Conservation (phyloP, 1,140 invertebrate genomes). For the Popillia japonica region DNA sequence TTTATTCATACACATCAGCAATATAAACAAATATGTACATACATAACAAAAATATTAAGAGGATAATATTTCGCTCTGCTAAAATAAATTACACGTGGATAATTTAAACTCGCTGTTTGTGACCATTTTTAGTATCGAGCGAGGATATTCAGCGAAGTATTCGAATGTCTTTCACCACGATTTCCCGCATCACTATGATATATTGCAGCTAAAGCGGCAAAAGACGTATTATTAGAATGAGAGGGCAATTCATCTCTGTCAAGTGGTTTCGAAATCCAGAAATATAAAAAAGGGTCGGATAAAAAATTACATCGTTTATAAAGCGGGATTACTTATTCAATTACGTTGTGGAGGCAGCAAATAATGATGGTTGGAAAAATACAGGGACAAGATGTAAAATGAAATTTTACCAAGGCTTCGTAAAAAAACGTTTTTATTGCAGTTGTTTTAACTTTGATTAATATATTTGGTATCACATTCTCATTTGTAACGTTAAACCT, state of each 20-base stretch:
- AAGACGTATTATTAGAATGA: background rate
- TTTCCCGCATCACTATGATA: background rate
- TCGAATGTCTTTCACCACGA: background rate
- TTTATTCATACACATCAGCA: too few relatives aligned
- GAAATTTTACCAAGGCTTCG: too few relatives aligned
- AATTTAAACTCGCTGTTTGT: background rate
- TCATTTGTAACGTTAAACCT: too few relatives aligned
- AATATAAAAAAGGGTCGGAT: background rate
- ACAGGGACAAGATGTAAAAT: too few relatives aligned
- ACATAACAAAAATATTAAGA: too few relatives aligned
- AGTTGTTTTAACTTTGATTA: too few relatives aligned
- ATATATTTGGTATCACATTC: too few relatives aligned
- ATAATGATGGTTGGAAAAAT: background rate
- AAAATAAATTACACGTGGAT: too few relatives aligned
- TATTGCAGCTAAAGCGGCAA: background rate
- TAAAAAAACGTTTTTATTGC: too few relatives aligned
- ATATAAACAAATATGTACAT: too few relatives aligned
- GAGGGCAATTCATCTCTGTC: background rate
- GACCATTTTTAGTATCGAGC: background rate
- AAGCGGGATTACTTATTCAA: background rate
- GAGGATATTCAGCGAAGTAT: background rate
- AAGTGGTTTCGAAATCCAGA: background rate
- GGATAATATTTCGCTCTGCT: too few relatives aligned
- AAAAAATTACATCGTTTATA: background rate
- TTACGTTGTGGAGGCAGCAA: background rate